Conservation (phyloP, 2,113 vertebrate species). For the Oreochromis aureus region DNA sequence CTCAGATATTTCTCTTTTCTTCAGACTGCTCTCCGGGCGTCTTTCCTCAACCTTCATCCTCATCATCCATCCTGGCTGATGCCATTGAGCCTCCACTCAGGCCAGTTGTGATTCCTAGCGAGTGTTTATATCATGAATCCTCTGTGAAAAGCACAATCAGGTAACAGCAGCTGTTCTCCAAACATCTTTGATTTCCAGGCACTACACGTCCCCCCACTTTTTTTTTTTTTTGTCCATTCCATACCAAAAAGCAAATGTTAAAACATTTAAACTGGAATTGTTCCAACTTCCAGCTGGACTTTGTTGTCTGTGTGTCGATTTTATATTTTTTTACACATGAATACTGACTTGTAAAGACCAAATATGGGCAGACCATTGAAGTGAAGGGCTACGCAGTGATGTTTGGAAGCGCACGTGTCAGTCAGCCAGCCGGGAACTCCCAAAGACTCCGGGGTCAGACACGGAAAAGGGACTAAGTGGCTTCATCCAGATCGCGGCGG, state of each 20-base stretch:
- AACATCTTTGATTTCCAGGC: neutral
- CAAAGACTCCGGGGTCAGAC: neutral
- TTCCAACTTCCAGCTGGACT: neutral
- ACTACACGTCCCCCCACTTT: neutral
- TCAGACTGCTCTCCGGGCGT: neutral
- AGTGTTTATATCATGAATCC: neutral
- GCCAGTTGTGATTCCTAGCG: neutral
- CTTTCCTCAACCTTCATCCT: neutral
- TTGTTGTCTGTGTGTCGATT: neutral
- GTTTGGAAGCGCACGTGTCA: neutral
- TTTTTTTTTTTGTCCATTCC: neutral
- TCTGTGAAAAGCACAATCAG: constrained; percentile 35
- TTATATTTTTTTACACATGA: constrained; percentile 10
- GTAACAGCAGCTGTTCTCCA: neutral
- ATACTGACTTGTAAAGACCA: constrained; percentile 27
- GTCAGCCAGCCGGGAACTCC: neutral
- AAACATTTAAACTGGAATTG: constrained; percentile 11
- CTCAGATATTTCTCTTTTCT: neutral
- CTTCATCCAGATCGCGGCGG: neutral
- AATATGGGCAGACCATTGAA: constrained; percentile 4
- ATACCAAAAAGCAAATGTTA: constrained; percentile 24
- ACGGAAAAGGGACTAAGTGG: neutral
- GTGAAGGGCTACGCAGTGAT: constrained; percentile 42
- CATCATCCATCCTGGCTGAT: neutral
- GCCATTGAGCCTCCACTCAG: neutral